Evolutionary conservation across 1,140 invertebrate genomes (phyloP).

Genomic region (Lamellibrachia luymesi): DNA sequence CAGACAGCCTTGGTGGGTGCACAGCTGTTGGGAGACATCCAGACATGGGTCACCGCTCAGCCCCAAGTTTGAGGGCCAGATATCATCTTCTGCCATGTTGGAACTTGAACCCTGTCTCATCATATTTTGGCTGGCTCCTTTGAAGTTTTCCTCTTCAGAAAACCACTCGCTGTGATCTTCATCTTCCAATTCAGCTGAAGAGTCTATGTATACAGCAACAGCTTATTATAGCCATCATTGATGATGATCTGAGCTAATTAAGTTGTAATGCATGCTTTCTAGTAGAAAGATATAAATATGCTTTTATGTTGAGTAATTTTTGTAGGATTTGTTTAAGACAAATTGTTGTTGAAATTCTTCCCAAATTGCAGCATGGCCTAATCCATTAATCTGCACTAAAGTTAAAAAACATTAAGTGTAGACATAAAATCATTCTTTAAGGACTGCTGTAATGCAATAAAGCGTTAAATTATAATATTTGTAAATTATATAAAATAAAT

Average conservation of each 20-base stretch:
- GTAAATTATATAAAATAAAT: too few species aligned
- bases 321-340: not conserved
- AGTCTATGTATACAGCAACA: not conserved
- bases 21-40: not conserved
- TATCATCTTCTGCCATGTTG: not conserved
- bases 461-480: too few species aligned
- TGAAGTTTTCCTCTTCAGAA: not conserved
- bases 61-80: not conserved
- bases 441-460: not conserved
- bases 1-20: not conserved
- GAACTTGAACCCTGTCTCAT: not conserved
- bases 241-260: not conserved
- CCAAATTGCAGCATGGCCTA: not conserved
- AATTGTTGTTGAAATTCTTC: not conserved
- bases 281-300: not conserved
- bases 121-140: not conserved
- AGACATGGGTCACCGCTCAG: not conserved
- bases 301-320: not conserved
- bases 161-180: not conserved
- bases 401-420: not conserved
- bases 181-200: not conserved
- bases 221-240: not conserved
- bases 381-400: not conserved
- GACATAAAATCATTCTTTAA: not conserved
- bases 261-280: not conserved